phyloP scores from a whole-genome alignment of 2,113 vertebrate species.

The Cairina moschata region DNA sequence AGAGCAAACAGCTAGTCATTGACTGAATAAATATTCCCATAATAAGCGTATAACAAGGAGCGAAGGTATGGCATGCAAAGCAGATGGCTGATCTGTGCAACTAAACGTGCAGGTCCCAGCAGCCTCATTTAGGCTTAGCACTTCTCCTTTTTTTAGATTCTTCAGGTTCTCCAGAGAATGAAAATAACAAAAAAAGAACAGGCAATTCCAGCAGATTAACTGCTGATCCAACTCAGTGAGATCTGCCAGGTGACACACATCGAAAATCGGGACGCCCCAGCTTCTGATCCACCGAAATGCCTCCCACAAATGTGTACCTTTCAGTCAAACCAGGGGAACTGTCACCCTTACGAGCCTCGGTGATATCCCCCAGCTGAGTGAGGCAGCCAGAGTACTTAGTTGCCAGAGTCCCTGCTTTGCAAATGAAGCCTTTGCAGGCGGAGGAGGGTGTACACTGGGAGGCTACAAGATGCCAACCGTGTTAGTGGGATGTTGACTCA shows the following conservation, averaged over 20 bases:
- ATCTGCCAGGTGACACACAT: accelerated
- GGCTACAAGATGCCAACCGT: neutral
- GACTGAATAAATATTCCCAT: slow-evolving; percentile 41
- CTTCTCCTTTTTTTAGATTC: neutral
- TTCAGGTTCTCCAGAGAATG: neutral
- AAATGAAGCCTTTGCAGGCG: neutral
- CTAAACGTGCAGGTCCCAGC: neutral
- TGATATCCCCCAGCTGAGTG: accelerated
- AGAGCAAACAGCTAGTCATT: slow-evolving; percentile 56
- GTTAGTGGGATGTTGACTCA: neutral
- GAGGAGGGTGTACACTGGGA: neutral
- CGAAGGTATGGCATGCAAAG: slow-evolving; percentile 4
- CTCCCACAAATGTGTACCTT: neutral
- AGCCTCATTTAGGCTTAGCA: slow-evolving; percentile 13
- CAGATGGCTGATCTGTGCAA: slow-evolving; percentile 39
- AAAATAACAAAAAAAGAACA: neutral
- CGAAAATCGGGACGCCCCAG: neutral
- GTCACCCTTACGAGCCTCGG: neutral
- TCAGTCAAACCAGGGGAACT: neutral
- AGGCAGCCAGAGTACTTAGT: neutral
- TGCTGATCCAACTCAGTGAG: neutral
- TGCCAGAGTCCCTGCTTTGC: neutral
- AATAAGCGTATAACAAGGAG: slow-evolving; percentile 46
- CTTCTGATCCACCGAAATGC: neutral
- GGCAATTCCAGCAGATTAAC: neutral